Evolutionary conservation across 1,140 invertebrate genomes (phyloP), one percentile per base, ranked within the genome.

Genomic region (Drosophila virilis): DNA sequence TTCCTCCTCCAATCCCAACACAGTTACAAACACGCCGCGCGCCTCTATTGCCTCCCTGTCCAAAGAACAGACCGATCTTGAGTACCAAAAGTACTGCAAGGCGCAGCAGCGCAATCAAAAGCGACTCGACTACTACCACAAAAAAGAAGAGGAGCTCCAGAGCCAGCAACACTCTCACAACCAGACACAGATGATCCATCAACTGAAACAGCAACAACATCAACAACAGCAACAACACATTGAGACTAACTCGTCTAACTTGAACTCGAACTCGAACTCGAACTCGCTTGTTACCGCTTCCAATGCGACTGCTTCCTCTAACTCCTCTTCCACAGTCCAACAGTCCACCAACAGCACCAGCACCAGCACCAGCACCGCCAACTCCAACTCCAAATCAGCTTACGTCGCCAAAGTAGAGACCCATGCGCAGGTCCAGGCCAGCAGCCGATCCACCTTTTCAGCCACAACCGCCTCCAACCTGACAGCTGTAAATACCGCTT

Each of bases 291-390:
- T 59, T 64, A 83, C 75, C 61, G 67, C 74, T 52, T 79, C 74
- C 88, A 90, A 84, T 77, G 80, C 74, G 72, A 89, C 71, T 72
- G 72, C 83, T 80, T 80, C 73, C 78, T 81, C 80, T 84, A 83
- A 82, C 83, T 77, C 80, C 78, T 91, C 75, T 91, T 91, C 90
- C 90, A 88, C 90, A 91, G 90, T 91, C 83, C 90, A 82, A 77
- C 66, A 77, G 68, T 76, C 77, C 61, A 79, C 65, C 69, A 78
- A 8, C 78, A 54, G 40, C 73, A 48, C 37, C 64, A 17, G 17
- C 17, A 48, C 37, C 64, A 17, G 17, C 17, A 17, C 17, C 17
- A 61, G 46, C 52, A 42, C 15, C 42, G 60, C 35, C 73, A 55
- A 32, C 40, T 10, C 17, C 64, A 15, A 46, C 13, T 22, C 43